Conservation (phyloP, 2,113 vertebrate genomes). For the Merops nubicus region DNA sequence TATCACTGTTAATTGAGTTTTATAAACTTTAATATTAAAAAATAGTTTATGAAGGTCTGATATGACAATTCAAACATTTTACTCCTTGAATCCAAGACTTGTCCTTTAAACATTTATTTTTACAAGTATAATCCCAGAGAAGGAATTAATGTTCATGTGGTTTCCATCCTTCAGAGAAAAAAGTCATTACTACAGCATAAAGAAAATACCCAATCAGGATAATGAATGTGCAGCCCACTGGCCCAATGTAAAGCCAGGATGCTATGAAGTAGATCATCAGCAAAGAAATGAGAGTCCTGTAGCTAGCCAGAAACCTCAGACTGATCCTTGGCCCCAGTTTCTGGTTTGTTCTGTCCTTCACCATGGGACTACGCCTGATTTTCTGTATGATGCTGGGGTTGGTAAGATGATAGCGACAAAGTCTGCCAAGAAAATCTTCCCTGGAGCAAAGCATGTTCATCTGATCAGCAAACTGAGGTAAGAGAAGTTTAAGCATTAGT, state of each 20-base stretch:
- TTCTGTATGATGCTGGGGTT: neutral
- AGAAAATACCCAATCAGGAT: slow-evolving; percentile 76
- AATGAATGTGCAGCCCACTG: slow-evolving; percentile 77
- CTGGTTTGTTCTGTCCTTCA: neutral
- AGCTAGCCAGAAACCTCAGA: slow-evolving; percentile 90
- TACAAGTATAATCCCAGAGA: neutral
- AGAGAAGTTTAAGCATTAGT: neutral
- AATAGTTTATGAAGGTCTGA: neutral
- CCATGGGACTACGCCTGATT: slow-evolving; percentile 69
- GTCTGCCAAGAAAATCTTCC: slow-evolving; percentile 83
- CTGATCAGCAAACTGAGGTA: slow-evolving; percentile 82
- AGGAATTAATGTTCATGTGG: slow-evolving; percentile 75
- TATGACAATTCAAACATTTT: neutral
- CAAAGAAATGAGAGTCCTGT: slow-evolving; percentile 81
- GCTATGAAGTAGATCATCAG: slow-evolving; percentile 79
- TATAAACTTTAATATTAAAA: slow-evolving; percentile 20
- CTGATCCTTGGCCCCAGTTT: slow-evolving; percentile 80
- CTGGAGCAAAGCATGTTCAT: slow-evolving; percentile 86
- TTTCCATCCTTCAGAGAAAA: slow-evolving; percentile 80
- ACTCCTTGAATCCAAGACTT: neutral
- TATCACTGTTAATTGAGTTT: neutral
- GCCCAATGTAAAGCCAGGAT: slow-evolving; percentile 79
- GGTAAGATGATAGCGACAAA: slow-evolving; percentile 85
- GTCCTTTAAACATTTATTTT: slow-evolving; percentile 1
- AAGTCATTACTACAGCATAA: slow-evolving; percentile 79